These are phyloP conservation scores for Temnothorax longispinosus DNA, from an alignment of 1,140 invertebrate genomes.

Conservation along the genomic window DNA sequence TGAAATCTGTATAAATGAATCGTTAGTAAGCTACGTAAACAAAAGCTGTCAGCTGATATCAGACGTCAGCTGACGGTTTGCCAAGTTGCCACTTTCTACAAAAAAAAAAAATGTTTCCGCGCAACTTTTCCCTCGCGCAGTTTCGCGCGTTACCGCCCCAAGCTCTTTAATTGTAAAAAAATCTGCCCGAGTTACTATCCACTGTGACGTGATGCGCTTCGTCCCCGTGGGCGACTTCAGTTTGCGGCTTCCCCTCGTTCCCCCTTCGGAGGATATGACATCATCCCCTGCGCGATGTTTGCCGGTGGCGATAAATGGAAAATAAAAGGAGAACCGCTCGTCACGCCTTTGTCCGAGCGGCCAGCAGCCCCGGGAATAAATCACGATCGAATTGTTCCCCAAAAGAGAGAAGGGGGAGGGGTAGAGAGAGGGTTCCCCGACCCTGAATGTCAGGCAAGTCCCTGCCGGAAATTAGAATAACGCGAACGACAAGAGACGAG, in stretches of 20 bases:
- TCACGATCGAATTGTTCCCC: constrained; percentile 62
- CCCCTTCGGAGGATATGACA: constrained; percentile 45
- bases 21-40: background rate
- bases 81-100: background rate
- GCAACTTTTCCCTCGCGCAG: constrained; percentile 7
- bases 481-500: background rate
- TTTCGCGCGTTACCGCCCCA: constrained; percentile 20
- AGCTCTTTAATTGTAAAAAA: constrained; percentile 39
- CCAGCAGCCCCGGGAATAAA: constrained; percentile 50
- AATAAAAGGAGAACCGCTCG: constrained; percentile 41
- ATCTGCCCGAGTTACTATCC: constrained; percentile 43
- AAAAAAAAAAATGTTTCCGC: constrained; percentile 30
- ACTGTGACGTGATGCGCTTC: constrained; percentile 38
- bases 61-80: background rate
- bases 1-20: constrained; percentile 1
- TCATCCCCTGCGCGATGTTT: constrained; percentile 29
- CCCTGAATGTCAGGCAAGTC: constrained; percentile 41
- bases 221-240: constrained; percentile 7
- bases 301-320: constrained; percentile 55
- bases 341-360: constrained; percentile 40
- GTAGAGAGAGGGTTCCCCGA: constrained; percentile 17
- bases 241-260: background rate
- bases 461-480: constrained; percentile 63
- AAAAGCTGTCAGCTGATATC: constrained; percentile 20
- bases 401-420: background rate